phyloP scores from a whole-genome alignment of 2,113 vertebrate species.

The Rhinolophus ferrumequinum region DNA sequence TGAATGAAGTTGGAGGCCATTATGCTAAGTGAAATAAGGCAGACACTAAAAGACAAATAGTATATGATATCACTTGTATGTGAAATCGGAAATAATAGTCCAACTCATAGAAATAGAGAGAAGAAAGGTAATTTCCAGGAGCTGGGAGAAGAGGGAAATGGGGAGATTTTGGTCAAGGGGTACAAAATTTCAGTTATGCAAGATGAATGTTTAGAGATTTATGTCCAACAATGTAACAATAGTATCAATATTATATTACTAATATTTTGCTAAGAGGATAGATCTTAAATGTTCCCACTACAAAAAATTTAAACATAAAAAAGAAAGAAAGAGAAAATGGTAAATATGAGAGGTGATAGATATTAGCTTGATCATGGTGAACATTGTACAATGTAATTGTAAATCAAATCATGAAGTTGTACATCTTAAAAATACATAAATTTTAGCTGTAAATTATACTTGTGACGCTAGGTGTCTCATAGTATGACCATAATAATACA shows the following conservation, averaged over 20 bases:
- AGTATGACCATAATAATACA: not conserved
- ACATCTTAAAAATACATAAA: not conserved
- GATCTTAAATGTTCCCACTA: not conserved
- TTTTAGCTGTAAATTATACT: not conserved
- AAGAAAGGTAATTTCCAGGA: not conserved
- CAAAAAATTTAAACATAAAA: not conserved
- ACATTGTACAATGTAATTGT: not conserved
- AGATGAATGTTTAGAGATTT: not conserved
- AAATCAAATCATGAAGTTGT: not conserved
- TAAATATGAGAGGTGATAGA: not conserved
- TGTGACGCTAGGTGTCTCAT: not conserved
- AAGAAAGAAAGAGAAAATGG: not conserved
- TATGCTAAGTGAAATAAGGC: not conserved
- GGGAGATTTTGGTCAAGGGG: not conserved
- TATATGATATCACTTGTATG: not conserved
- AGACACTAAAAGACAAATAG: not conserved
- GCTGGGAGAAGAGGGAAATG: not conserved
- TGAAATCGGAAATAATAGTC: not conserved
- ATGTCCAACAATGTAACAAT: not conserved
- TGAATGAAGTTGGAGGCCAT: not conserved
- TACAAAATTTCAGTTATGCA: not conserved
- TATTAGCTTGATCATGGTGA: not conserved
- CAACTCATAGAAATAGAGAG: not conserved
- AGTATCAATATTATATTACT: not conserved
- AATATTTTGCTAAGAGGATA: not conserved